Evolutionary conservation across 2,888 invertebrate species (phyloP), one percentile per base, ranked within the genome.

Genomic region (Cinara cedri): DNA sequence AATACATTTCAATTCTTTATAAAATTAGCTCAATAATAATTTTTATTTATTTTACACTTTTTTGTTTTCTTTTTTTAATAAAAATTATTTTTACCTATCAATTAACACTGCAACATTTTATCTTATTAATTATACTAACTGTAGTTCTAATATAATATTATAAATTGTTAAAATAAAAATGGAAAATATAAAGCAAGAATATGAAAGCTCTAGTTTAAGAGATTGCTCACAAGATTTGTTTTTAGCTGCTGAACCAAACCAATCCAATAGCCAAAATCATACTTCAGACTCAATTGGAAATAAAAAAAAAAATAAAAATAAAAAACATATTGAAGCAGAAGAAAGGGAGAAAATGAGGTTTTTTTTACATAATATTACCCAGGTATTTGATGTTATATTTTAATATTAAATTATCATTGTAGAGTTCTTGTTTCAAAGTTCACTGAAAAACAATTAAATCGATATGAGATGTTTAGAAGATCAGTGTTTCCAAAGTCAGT

Each of bases 401-500:
- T 42, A 78, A 16, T 19, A 65, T 19, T 55, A 8, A 21, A 75
- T 75, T 11, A 72, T 81, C 81, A 83, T 88, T 88, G 81, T 85
- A 96, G 96, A 87, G 96, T 99, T 51, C 87, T 99, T 72, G 97
- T 99, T 0, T 98, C 98, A 0, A 98, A 99, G 86, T 99, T 99
- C 84, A 96, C 98, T 0, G 98, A 98, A 86, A 98, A 98, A 84
- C 99, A 99, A 85, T 87, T 99, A 74, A 95, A 98, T 85, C 90
- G 98, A 83, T 99, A 99, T 88, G 99, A 99, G 88, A 98, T 98
- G 96, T 99, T 94, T 85, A 88, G 99, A 82, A 88, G 99, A 84
- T 93, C 98, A 0, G 97, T 98, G 0, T 98, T 99, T 86, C 98
- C 98, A 0, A 98, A 98, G 87, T 97, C 98, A 57, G 94, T 98